Evolutionary conservation across 2,888 invertebrate species (phyloP).

Genomic region (Stenodema calcarata): DNA sequence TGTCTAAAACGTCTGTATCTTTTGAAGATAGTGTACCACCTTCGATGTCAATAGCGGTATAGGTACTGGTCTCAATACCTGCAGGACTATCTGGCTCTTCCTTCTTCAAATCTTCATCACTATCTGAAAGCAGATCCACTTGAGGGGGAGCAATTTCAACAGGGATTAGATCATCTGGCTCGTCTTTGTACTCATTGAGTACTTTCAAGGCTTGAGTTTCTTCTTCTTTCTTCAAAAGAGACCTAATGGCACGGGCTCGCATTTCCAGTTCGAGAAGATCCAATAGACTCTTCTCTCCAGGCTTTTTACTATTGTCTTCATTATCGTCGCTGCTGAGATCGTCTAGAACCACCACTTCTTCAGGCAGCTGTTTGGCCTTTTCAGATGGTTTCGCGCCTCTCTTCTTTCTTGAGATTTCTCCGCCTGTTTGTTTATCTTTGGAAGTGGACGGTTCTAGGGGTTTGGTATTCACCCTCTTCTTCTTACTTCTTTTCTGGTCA

Average conservation of each 20-base stretch:
- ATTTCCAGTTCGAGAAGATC: constrained; percentile 68
- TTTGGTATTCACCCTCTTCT: not conserved
- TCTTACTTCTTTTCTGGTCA: not conserved
- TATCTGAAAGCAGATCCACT: constrained; percentile 37
- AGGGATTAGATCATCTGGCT: constrained; percentile 43
- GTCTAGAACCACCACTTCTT: not conserved
- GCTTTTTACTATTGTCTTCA: not conserved
- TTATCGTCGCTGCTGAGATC: not conserved
- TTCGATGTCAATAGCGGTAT: not conserved
- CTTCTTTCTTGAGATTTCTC: not conserved
- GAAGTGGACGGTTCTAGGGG: not conserved
- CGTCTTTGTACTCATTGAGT: constrained; percentile 28
- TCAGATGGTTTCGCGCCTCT: not conserved
- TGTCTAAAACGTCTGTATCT: not conserved
- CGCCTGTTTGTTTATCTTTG: not conserved
- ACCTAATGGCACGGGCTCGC: constrained; percentile 68
- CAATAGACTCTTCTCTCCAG: constrained; percentile 61
- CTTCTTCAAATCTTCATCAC: constrained; percentile 17
- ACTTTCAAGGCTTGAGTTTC: constrained; percentile 20
- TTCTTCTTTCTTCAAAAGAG: constrained; percentile 60
- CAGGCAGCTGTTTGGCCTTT: not conserved
- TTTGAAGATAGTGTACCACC: not conserved
- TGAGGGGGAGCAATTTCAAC: not conserved
- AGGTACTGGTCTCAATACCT: not conserved
- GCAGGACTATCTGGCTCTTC: not conserved